These are phyloP conservation scores for Caenorhabditis zanzibari DNA, from an alignment of 2,888 invertebrate genomes.

Conservation along the genomic window DNA sequence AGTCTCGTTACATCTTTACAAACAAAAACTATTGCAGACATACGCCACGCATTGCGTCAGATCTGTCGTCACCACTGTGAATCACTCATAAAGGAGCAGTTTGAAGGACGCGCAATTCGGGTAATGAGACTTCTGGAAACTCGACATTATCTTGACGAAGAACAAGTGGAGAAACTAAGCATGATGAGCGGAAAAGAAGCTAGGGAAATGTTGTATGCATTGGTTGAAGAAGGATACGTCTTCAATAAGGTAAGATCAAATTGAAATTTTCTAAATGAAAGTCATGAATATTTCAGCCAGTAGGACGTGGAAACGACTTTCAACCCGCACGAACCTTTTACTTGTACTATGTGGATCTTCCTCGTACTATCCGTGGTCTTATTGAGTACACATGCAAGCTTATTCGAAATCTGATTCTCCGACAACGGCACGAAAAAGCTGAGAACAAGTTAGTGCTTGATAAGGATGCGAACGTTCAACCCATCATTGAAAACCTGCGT, in stretches of 20 bases:
- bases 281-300: slow-evolving; percentile 83
- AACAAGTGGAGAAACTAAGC: slow-evolving; percentile 89
- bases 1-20: too few relatives aligned
- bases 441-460: slow-evolving; percentile 84
- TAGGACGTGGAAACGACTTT: slow-evolving; percentile 87
- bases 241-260: slow-evolving; percentile 54
- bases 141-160: slow-evolving; percentile 92
- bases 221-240: slow-evolving; percentile 90
- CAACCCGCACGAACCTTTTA: slow-evolving; percentile 91
- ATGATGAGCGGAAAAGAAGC: slow-evolving; percentile 96
- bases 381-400: slow-evolving; percentile 83
- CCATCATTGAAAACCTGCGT: slow-evolving; percentile 82
- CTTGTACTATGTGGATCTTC: slow-evolving; percentile 89
- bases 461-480: slow-evolving; percentile 84
- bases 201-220: slow-evolving; percentile 91
- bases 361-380: slow-evolving; percentile 85
- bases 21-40: slow-evolving; percentile 78
- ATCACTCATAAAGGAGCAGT: slow-evolving; percentile 91
- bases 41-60: slow-evolving; percentile 88
- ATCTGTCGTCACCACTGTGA: slow-evolving; percentile 90
- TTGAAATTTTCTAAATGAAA: not conserved
- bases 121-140: slow-evolving; percentile 90
- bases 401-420: slow-evolving; percentile 83
- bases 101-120: slow-evolving; percentile 88
- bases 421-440: slow-evolving; percentile 83